These are phyloP conservation scores for Limanda limanda DNA, from an alignment of 2,113 vertebrate species.

Conservation along the genomic window DNA sequence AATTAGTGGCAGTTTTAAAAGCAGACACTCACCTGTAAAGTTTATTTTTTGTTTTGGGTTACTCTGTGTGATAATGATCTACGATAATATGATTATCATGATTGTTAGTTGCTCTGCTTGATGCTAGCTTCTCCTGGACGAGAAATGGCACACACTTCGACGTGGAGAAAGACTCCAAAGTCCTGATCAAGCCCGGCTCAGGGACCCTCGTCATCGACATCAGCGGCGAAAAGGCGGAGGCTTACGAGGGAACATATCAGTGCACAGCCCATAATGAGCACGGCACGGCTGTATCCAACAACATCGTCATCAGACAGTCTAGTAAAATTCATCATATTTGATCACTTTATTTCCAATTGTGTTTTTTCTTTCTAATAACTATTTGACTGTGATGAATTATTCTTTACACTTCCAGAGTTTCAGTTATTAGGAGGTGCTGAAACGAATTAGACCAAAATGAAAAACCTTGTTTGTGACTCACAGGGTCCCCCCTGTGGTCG, in stretches of 20 bases:
- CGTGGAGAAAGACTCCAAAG: conserved; percentile 91
- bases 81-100: background rate
- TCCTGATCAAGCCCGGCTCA: conserved; percentile 90
- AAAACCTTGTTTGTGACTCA: conserved; percentile 43
- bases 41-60: background rate
- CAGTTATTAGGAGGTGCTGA: too few relatives aligned
- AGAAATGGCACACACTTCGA: conserved; percentile 96
- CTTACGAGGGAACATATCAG: conserved; percentile 95
- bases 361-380: background rate
- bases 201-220: conserved; percentile 94
- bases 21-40: too few relatives aligned
- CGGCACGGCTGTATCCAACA: conserved; percentile 93
- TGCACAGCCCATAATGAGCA: conserved; percentile 93
- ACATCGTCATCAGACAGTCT: conserved; percentile 92
- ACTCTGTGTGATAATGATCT: too few relatives aligned
- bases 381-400: too few relatives aligned
- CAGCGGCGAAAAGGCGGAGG: conserved; percentile 91
- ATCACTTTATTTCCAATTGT: background rate
- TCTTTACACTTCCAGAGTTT: background rate
- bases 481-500: conserved; percentile 97
- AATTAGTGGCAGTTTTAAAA: too few relatives aligned
- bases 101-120: background rate
- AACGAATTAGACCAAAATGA: too few relatives aligned
- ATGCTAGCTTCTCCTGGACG: conserved; percentile 93
- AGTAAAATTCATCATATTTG: conserved; percentile 80